Conservation (phyloP, 2,113 vertebrate species). For the Pituophis catenifer region DNA sequence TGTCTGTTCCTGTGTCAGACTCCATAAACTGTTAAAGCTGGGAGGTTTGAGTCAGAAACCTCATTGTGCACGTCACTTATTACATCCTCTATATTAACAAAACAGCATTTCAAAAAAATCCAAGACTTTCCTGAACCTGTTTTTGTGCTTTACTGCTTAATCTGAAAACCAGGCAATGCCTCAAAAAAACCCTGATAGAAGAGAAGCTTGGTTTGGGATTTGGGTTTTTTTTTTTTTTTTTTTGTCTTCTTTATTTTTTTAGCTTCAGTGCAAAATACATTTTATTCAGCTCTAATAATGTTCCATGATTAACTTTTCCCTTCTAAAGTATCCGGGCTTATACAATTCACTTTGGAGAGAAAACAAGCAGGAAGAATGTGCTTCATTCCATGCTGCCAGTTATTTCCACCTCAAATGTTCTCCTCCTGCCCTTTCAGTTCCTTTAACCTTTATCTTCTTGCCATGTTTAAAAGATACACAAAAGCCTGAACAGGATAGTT, state of each 20-base stretch:
- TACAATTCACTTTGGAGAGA: background rate
- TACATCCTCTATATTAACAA: background rate
- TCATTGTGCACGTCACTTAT: background rate
- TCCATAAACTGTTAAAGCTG: background rate
- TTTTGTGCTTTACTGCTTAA: background rate
- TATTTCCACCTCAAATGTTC: background rate
- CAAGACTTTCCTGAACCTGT: background rate
- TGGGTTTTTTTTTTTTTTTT: background rate
- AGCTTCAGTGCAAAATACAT: background rate
- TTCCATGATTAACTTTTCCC: background rate
- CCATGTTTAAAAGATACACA: background rate
- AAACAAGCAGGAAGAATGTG: background rate
- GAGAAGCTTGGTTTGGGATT: background rate
- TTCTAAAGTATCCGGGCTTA: background rate
- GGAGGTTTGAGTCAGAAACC: background rate
- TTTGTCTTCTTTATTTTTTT: background rate
- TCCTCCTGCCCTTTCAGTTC: background rate
- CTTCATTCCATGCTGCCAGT: background rate
- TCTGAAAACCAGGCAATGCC: background rate
- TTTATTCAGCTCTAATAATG: too few relatives aligned
- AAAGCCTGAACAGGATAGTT: background rate
- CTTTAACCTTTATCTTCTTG: background rate
- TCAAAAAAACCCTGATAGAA: background rate
- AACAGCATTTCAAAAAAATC: background rate
- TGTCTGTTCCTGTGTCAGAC: background rate